Conservation (phyloP, 2,797 vertebrate genomes). For the Vespertilio murinus region DNA sequence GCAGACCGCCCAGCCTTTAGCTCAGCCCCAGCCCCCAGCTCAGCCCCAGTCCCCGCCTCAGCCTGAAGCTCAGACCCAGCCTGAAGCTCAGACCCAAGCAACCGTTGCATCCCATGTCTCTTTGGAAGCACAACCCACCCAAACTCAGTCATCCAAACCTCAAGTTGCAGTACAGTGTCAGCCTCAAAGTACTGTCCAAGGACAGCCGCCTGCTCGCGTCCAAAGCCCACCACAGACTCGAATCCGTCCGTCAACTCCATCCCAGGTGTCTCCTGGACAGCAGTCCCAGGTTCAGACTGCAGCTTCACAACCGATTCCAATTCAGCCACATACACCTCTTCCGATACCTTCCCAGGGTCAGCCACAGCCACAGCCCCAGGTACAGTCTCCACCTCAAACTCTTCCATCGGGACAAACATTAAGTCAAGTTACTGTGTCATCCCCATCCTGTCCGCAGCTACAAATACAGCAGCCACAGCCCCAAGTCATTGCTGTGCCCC, state of each 20-base stretch:
- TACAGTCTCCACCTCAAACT: constrained; percentile 82
- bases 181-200: constrained; percentile 79
- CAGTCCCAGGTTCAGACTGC: constrained; percentile 90
- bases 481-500: constrained; percentile 89
- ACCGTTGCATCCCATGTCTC: constrained; percentile 72
- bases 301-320: constrained; percentile 87
- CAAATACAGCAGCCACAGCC: constrained; percentile 88
- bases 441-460: constrained; percentile 87
- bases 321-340: constrained; percentile 88
- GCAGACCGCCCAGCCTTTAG: constrained; percentile 66
- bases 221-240: constrained; percentile 77
- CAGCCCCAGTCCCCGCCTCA: constrained; percentile 68
- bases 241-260: constrained; percentile 80
- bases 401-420: constrained; percentile 80
- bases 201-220: constrained; percentile 80
- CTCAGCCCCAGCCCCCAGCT: constrained; percentile 55
- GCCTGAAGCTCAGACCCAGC: constrained; percentile 77
- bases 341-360: constrained; percentile 86
- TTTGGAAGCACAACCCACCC: constrained; percentile 80
- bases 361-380: constrained; percentile 83
- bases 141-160: constrained; percentile 70
- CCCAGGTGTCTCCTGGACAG: constrained; percentile 84
- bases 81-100: constrained; percentile 75
- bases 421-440: constrained; percentile 85
- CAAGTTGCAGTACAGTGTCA: constrained; percentile 80